These are phyloP conservation scores for Oedothorax gibbosus DNA, from an alignment of 1,140 invertebrate genomes.

Conservation along the genomic window DNA sequence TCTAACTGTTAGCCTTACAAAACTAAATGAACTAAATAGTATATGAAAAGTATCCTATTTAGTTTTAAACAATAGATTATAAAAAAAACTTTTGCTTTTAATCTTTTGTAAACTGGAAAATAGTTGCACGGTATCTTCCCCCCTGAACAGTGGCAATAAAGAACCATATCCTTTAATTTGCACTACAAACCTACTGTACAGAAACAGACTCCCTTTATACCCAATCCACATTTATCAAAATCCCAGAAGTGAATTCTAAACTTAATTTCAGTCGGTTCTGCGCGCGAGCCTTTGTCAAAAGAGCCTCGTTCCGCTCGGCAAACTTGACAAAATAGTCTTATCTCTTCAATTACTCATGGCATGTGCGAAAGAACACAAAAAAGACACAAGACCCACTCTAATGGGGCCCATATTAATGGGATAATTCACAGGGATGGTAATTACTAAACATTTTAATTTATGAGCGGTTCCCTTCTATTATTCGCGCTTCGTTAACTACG, in stretches of 20 bases:
- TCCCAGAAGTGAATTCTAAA: not conserved
- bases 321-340: slow-evolving; percentile 39
- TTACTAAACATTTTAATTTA: slow-evolving; percentile 39
- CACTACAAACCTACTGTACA: too few species aligned
- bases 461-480: slow-evolving; percentile 9
- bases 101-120: too few species aligned
- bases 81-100: too few species aligned
- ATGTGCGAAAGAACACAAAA: not conserved
- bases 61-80: too few species aligned
- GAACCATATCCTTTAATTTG: too few species aligned
- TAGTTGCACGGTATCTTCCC: too few species aligned
- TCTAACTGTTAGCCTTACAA: too few species aligned
- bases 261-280: not conserved
- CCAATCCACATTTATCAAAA: too few species aligned
- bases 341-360: slow-evolving; percentile 27
- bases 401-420: slow-evolving; percentile 19
- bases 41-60: too few species aligned
- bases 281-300: not conserved
- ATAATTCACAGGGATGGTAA: slow-evolving; percentile 23
- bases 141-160: too few species aligned
- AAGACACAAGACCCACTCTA: not conserved
- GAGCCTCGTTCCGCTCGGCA: slow-evolving; percentile 1
- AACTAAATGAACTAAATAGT: too few species aligned
- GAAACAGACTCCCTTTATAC: too few species aligned
- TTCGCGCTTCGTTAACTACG: slow-evolving; percentile 33